Evolutionary conservation across 2,888 invertebrate genomes (phyloP), one percentile per base, ranked within the genome.

Genomic region (Actias luna): DNA sequence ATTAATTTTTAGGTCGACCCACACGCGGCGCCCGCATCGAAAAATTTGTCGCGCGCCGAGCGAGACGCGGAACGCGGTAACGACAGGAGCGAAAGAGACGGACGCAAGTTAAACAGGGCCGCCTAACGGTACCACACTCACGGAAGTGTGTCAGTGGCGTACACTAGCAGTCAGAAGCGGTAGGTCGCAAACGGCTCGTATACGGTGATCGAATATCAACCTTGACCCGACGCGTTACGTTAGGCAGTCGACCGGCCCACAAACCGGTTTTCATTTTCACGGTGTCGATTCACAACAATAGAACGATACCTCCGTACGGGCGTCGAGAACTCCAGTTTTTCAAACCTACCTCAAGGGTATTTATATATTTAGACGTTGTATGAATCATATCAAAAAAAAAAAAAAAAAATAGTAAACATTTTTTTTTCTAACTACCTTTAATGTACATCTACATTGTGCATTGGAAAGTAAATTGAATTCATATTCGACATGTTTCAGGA

Each of bases 71-170:
- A 70, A 81, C 79, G 68, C 74, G 66, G 71, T 67, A 62, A 74
- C 72, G 85, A 81, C 85, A 89, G 91, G 92, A 91, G 90, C 87
- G 92, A 92, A 88, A 86, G 89, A 89, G 88, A 88, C 79, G 80
- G 82, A 73, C 75, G 80, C 74, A 80, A 71, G 74, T 79, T 72
- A 85, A 90, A 90, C 84, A 83, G 89, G 89, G 92, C 85, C 92
- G 87, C 71, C 82, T 93, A 93, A 93, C 93, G 93, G 93, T 91
- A 90, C n/a, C n/a, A n/a, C 83, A 71, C 84, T 81, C 82, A 82
- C 87, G 89, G 92, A 93, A 92, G 92, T 93, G 85, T 93, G 93
- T 93, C 92, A 93, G 89, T 91, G 84, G 91, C 91, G 89, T 91
- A 88, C 87, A 88, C 74, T 74, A 70, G 61, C 69, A 74, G 74